phyloP scores from a whole-genome alignment of 2,797 vertebrate genomes.

The Passerculus sandwichensis region DNA sequence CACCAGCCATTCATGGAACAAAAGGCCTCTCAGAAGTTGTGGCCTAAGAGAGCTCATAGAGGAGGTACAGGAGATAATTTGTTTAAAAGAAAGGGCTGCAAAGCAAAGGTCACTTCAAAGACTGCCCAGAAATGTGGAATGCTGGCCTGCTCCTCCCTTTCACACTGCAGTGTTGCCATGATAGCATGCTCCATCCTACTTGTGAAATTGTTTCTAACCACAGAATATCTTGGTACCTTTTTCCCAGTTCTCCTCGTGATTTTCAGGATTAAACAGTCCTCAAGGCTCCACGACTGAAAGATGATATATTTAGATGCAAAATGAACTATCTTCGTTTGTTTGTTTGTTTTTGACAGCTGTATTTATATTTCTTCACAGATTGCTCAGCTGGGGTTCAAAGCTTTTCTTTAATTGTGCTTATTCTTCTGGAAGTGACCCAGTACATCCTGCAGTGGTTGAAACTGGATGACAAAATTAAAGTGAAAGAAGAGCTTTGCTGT shows the following conservation, averaged over 20 bases:
- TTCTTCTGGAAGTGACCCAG: not conserved
- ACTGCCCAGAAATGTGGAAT: not conserved
- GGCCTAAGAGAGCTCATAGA: slow-evolving; percentile 24
- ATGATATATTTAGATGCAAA: not conserved
- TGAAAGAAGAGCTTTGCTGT: not conserved
- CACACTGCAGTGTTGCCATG: not conserved
- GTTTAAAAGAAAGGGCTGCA: slow-evolving; percentile 31
- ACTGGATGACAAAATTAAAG: not conserved
- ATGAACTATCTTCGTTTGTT: not conserved
- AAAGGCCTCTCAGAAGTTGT: slow-evolving; percentile 34
- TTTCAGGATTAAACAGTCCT: not conserved
- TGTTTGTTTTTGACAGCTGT: not conserved
- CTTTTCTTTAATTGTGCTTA: not conserved
- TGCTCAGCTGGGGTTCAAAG: not conserved
- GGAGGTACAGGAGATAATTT: slow-evolving; percentile 33
- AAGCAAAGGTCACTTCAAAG: slow-evolving; percentile 48
- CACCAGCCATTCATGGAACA: slow-evolving; percentile 3
- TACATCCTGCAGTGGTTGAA: not conserved
- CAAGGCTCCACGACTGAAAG: not conserved
- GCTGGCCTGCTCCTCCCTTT: slow-evolving; percentile 4
- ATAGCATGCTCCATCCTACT: not conserved
- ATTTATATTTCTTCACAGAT: not conserved
- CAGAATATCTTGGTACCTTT: not conserved
- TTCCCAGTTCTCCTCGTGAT: not conserved
- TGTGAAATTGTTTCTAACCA: slow-evolving; percentile 2